A percentile compares a stretch with the other conserved stretches of the same genome.
phyloP scores from a whole-genome alignment of 2,113 vertebrate genomes.

The Hymenochirus boettgeri region DNA sequence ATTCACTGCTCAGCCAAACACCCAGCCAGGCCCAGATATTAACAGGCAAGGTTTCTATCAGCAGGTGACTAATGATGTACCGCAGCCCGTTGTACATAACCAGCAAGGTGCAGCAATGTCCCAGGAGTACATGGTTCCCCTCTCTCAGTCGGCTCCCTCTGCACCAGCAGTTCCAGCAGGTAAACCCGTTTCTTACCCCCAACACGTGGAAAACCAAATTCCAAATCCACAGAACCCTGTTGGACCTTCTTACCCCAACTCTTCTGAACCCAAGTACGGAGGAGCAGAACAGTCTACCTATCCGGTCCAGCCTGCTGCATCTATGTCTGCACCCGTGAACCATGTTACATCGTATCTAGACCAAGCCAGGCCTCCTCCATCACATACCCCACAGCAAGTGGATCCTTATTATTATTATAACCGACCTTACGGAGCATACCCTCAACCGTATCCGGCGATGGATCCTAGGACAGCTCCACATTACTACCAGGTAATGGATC shows the following conservation, averaged over 20 bases:
- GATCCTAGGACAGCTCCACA: constrained; percentile 71
- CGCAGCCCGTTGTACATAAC: constrained; percentile 51
- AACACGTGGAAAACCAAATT: constrained; percentile 41
- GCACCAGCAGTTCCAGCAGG: constrained; percentile 45
- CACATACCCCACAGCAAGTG: constrained; percentile 64
- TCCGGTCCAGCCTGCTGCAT: neutral
- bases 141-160: constrained; percentile 43
- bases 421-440: constrained; percentile 70
- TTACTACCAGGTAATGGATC: constrained; percentile 77
- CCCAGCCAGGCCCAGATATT: constrained; percentile 38
- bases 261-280: constrained; percentile 44
- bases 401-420: constrained; percentile 60
- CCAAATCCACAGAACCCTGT: constrained; percentile 28
- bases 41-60: constrained; percentile 77
- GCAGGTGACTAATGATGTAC: constrained; percentile 84
- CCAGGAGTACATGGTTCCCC: constrained; percentile 43
- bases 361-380: constrained; percentile 63
- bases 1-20: constrained; percentile 46
- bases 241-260: constrained; percentile 44
- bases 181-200: constrained; percentile 29
- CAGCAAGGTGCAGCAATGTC: constrained; percentile 46
- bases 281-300: constrained; percentile 16
- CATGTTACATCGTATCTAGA: constrained; percentile 55
- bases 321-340: neutral
- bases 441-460: constrained; percentile 58